These are phyloP conservation scores for Laupala kohalensis DNA, from an alignment of 1,140 invertebrate genomes.

Conservation along the genomic window DNA sequence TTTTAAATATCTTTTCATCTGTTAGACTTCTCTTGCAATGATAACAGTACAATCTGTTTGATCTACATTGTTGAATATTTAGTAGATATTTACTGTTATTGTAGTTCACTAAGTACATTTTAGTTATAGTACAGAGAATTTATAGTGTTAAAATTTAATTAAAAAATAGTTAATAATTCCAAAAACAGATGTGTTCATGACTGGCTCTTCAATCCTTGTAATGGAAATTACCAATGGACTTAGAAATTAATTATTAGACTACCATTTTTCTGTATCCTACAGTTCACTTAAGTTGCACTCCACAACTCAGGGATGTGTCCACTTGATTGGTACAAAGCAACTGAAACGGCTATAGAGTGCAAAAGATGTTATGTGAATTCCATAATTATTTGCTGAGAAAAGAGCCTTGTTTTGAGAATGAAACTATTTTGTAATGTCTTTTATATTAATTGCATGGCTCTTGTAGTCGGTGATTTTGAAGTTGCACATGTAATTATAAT, in stretches of 20 bases:
- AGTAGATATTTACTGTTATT: neutral
- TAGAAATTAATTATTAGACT: neutral
- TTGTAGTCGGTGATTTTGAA: neutral
- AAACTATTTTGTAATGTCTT: neutral
- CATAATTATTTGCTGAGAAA: neutral
- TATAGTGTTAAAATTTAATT: neutral
- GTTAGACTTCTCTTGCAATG: neutral
- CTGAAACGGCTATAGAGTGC: neutral
- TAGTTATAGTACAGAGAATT: neutral
- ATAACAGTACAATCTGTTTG: neutral
- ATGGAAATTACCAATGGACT: neutral
- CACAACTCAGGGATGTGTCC: neutral
- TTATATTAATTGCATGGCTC: neutral
- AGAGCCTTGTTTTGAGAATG: neutral
- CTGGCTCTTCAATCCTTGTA: neutral
- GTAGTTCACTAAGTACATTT: neutral
- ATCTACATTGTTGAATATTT: neutral
- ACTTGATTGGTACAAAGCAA: neutral
- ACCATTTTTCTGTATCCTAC: neutral
- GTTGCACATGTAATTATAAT: neutral
- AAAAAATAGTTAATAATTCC: neutral
- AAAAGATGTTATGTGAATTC: neutral
- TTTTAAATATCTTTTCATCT: neutral
- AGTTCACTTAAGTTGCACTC: neutral
- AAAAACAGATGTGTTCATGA: neutral